Evolutionary conservation across 2,888 invertebrate genomes (phyloP).

Genomic region (Geophilus truncorum): DNA sequence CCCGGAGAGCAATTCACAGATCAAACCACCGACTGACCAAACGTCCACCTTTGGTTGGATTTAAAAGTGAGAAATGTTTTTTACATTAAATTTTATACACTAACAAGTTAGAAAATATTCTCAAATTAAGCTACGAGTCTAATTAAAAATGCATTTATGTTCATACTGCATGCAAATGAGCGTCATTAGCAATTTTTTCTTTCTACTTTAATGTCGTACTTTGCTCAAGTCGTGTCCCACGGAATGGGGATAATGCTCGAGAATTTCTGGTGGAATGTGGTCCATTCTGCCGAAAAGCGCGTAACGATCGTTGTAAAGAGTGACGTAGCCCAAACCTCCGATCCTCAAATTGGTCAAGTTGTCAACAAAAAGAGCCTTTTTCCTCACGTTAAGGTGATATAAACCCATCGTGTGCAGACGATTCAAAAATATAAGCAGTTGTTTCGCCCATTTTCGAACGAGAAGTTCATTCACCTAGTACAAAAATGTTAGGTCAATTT

Average conservation of each 20-base stretch:
- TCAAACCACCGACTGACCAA: constrained; percentile 29
- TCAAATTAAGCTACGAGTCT: no score
- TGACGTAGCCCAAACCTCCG: constrained; percentile 25
- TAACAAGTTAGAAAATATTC: no score
- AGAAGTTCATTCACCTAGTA: constrained; percentile 9
- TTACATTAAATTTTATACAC: no score
- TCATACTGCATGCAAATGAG: neutral
- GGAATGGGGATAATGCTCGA: constrained; percentile 5
- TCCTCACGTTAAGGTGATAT: constrained; percentile 23
- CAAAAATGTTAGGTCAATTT: neutral
- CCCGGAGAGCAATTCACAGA: constrained; percentile 29
- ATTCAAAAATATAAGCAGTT: constrained; percentile 27
- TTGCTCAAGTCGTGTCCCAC: constrained; percentile 15
- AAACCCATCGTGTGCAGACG: constrained; percentile 31
- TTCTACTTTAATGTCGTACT: neutral
- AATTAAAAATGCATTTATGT: no score
- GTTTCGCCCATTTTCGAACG: constrained; percentile 30
- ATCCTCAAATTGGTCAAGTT: neutral
- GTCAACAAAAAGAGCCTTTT: constrained; percentile 12
- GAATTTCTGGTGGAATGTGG: constrained; percentile 18
- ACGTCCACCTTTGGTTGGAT: constrained; percentile 23
- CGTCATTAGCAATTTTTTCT: neutral
- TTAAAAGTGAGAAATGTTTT: neutral
- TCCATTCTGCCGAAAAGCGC: constrained; percentile 25
- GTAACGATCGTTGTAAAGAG: constrained; percentile 28